Conservation (phyloP, 2,888 invertebrate genomes). For the Boloria selene region DNA sequence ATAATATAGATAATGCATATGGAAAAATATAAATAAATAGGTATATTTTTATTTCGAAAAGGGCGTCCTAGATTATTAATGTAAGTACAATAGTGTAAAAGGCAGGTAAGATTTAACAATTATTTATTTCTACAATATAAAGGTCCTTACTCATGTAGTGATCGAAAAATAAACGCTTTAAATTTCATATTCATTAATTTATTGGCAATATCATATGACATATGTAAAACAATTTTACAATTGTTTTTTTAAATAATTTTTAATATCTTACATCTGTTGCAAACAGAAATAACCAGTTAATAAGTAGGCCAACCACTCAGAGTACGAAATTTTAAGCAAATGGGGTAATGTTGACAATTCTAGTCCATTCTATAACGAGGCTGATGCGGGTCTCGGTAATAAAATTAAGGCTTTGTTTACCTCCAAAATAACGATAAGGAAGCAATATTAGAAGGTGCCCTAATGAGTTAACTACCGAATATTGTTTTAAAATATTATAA, state of each 20-base stretch:
- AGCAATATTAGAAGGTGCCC: constrained; percentile 29
- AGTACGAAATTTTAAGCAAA: constrained; percentile 28
- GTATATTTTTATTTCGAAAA: no score
- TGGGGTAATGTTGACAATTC: constrained; percentile 36
- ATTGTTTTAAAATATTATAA: no score
- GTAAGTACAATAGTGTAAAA: no score
- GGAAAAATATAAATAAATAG: no score
- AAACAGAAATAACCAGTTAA: constrained; percentile 5
- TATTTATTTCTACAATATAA: no score
- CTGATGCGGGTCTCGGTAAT: constrained; percentile 58
- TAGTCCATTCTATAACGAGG: constrained; percentile 41
- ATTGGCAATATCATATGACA: no score
- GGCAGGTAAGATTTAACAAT: no score
- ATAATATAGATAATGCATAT: no score
- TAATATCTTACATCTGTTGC: not conserved
- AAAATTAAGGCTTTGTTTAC: constrained; percentile 65
- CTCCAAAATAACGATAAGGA: constrained; percentile 58
- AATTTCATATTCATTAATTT: no score
- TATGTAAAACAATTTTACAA: not conserved
- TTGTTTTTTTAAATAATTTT: not conserved
- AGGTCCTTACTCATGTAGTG: no score
- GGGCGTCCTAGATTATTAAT: no score
- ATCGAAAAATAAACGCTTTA: no score
- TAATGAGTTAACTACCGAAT: constrained; percentile 29
- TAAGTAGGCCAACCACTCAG: constrained; percentile 27